These are phyloP conservation scores for Cyprinus carpio DNA, from an alignment of 2,113 vertebrate species.

Conservation along the genomic window DNA sequence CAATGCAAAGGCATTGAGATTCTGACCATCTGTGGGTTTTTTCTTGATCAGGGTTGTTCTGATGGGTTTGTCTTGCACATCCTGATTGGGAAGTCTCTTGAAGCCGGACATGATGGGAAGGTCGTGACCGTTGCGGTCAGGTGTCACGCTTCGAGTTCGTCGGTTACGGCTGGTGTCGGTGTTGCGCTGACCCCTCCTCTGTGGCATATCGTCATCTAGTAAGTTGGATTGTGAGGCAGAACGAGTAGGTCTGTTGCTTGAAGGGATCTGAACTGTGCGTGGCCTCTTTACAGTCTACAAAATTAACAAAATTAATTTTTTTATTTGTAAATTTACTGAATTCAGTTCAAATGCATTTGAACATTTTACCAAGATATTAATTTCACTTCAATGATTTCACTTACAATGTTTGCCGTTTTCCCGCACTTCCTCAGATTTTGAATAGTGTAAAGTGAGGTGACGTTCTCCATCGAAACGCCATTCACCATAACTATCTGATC, in stretches of 20 bases:
- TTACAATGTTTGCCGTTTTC: constrained; percentile 85
- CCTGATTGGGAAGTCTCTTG: constrained; percentile 80
- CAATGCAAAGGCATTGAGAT: background rate
- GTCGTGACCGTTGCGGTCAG: constrained; percentile 68
- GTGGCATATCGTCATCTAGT: constrained; percentile 63
- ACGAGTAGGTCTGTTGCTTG: constrained; percentile 59
- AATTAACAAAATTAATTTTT: background rate
- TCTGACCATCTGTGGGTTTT: constrained; percentile 82
- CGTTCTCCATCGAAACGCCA: constrained; percentile 85
- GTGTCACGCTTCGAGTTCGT: constrained; percentile 65
- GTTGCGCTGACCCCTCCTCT: constrained; percentile 58
- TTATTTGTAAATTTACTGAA: too few species aligned
- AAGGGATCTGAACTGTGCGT: constrained; percentile 82
- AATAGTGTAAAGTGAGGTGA: constrained; percentile 83
- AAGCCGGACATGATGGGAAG: constrained; percentile 84
- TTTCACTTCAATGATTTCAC: constrained; percentile 56
- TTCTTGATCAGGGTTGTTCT: constrained; percentile 82
- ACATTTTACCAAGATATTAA: too few species aligned
- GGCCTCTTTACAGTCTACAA: constrained; percentile 88
- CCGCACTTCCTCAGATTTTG: constrained; percentile 87
- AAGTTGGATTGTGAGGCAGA: constrained; percentile 66
- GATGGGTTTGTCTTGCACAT: constrained; percentile 76
- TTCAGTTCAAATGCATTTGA: too few species aligned
- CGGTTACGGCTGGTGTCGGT: constrained; percentile 64
- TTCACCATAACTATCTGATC: constrained; percentile 97